A percentile compares a stretch with the other conserved stretches of the same genome.
Conservation (phyloP, 2,888 invertebrate species). For the Cephonodes hylas region DNA sequence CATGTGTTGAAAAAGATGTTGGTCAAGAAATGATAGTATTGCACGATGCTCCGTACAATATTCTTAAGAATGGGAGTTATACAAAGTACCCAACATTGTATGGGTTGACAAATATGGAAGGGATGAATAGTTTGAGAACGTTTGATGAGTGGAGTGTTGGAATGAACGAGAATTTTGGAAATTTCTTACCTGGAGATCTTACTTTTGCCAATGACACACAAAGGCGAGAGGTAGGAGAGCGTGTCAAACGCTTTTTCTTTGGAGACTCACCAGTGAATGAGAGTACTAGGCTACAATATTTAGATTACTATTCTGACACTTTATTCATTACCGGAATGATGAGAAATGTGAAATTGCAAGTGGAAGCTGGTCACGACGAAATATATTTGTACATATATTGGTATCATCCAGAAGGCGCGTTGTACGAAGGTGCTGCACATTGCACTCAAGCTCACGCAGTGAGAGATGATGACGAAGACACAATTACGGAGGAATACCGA, state of each 20-base stretch:
- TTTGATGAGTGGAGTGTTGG: constrained; percentile 30
- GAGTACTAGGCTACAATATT: constrained; percentile 26
- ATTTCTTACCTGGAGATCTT: constrained; percentile 38
- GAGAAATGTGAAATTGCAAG: constrained; percentile 31
- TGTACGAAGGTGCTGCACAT: constrained; percentile 29
- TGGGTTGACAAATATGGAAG: constrained; percentile 42
- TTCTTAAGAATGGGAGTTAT: constrained; percentile 30
- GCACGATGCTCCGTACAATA: constrained; percentile 31
- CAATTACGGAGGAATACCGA: background rate
- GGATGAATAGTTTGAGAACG: constrained; percentile 24
- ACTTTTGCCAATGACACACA: constrained; percentile 24
- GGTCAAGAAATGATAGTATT: constrained; percentile 29
- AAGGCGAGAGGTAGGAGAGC: constrained; percentile 25
- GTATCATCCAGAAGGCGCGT: constrained; percentile 28
- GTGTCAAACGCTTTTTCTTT: constrained; percentile 38
- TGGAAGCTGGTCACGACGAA: constrained; percentile 35
- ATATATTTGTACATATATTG: constrained; percentile 39
- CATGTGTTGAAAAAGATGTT: constrained; percentile 32
- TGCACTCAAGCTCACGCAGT: constrained; percentile 34
- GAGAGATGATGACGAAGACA: constrained; percentile 16
- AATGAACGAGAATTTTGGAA: constrained; percentile 39
- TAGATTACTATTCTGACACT: constrained; percentile 50
- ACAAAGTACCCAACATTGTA: constrained; percentile 35
- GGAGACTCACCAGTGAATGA: constrained; percentile 30
- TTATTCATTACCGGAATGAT: constrained; percentile 31